Conservation (phyloP, 2,113 vertebrate species). For the Nibea coibor region DNA sequence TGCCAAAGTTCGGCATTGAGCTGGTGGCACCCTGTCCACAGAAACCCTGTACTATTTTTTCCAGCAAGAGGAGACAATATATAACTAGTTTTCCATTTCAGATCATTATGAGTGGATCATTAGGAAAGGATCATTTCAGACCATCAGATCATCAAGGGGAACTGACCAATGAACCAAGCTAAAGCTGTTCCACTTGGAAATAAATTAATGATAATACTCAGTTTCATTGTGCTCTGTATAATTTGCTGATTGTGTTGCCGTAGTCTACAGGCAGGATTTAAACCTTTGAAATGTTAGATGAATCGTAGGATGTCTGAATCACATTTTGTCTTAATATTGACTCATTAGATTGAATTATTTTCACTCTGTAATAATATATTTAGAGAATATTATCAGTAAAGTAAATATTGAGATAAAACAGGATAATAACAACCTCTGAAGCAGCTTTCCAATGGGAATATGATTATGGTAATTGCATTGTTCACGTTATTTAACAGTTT, state of each 20-base stretch:
- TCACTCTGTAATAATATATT: conserved; percentile 32
- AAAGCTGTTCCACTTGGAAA: conserved; percentile 56
- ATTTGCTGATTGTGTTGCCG: conserved; percentile 30
- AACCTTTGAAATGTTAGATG: not conserved
- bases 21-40: not conserved
- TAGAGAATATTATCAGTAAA: conserved; percentile 44
- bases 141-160: conserved; percentile 45
- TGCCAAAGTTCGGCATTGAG: not conserved
- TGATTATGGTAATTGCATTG: conserved; percentile 49
- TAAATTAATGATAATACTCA: conserved; percentile 55
- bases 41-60: not conserved
- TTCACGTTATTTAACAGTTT: conserved; percentile 7
- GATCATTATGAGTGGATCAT: conserved; percentile 56
- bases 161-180: conserved; percentile 59
- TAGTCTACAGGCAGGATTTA: conserved; percentile 12
- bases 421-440: conserved; percentile 39
- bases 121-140: conserved; percentile 66
- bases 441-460: conserved; percentile 35
- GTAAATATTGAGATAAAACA: conserved; percentile 52
- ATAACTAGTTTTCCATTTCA: conserved; percentile 46
- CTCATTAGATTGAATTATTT: conserved; percentile 48
- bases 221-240: conserved; percentile 22
- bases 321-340: conserved; percentile 32
- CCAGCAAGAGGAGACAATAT: not conserved
- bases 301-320: conserved; percentile 13